Evolutionary conservation across 2,797 vertebrate genomes (phyloP).

Genomic region (Parambassis ranga): DNA sequence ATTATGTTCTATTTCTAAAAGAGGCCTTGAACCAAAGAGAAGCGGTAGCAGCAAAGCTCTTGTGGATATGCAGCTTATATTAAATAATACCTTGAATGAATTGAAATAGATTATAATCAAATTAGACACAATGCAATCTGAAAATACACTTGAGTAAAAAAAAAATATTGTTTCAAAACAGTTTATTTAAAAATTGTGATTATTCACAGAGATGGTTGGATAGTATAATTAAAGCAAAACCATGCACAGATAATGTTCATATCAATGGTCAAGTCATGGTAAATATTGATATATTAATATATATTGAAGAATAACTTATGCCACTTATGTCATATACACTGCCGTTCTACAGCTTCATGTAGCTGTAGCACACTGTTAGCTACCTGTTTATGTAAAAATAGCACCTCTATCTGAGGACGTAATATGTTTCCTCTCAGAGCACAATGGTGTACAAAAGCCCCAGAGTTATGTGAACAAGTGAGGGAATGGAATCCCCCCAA

Average conservation of each 20-base stretch:
- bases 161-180: background rate
- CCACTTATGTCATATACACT: no score
- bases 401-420: slow-evolving; percentile 17
- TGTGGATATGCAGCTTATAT: slow-evolving; percentile 29
- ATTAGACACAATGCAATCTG: slow-evolving; percentile 18
- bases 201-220: background rate
- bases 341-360: background rate
- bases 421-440: slow-evolving; percentile 41
- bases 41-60: slow-evolving; percentile 30
- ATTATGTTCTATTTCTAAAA: slow-evolving; percentile 55
- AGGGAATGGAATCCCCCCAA: slow-evolving; percentile 39
- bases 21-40: slow-evolving; percentile 39
- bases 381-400: slow-evolving; percentile 46
- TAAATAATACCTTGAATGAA: slow-evolving; percentile 42
- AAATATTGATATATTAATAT: no score
- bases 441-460: slow-evolving; percentile 39
- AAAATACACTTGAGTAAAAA: slow-evolving; percentile 23
- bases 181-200: background rate
- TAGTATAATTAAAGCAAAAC: background rate
- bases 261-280: background rate
- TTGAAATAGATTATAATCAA: slow-evolving; percentile 31
- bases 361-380: background rate
- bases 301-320: no score
- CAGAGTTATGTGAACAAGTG: slow-evolving; percentile 35
- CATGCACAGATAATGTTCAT: background rate